Percentiles rank a stretch among this genome's conserved stretches.
phyloP scores from a whole-genome alignment of 30 jellyfish, hydroid and myxozoan species.

The Phacellophora camtschatica region DNA sequence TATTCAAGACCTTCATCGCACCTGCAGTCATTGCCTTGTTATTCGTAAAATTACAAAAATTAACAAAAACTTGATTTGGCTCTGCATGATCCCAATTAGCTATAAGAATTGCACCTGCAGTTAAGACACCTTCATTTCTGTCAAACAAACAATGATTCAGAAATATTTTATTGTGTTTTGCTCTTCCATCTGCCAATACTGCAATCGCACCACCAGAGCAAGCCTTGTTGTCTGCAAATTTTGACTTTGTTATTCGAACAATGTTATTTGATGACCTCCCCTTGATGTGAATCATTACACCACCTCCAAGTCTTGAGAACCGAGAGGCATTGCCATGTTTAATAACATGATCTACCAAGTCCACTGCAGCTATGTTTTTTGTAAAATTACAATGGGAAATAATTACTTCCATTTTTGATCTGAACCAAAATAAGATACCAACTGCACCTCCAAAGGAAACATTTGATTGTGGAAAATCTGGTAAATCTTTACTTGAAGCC shows the following conservation, averaged over 20 bases:
- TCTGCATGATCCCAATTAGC: constrained; percentile 48
- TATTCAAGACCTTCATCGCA: constrained; percentile 57
- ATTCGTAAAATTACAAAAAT: not conserved
- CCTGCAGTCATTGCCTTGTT: constrained; percentile 81
- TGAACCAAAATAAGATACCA: constrained; percentile 36
- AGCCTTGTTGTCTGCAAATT: constrained; percentile 53
- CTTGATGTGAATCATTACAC: constrained; percentile 45
- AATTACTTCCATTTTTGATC: not conserved
- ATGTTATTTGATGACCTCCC: not conserved
- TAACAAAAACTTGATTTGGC: constrained; percentile 7
- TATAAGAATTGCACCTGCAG: constrained; percentile 77
- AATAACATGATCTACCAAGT: not conserved
- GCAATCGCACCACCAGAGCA: constrained; percentile 84
- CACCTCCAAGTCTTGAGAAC: constrained; percentile 87
- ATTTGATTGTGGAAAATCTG: constrained; percentile 61
- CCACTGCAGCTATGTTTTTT: constrained; percentile 37
- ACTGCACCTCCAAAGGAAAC: constrained; percentile 83
- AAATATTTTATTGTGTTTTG: constrained; percentile 20
- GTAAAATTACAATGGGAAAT: constrained; percentile 19
- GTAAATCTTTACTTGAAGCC: not conserved
- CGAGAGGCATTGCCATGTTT: constrained; percentile 13
- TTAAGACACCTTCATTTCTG: constrained; percentile 24
- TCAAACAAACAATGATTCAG: constrained; percentile 4
- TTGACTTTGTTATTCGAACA: constrained; percentile 2
- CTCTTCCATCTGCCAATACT: constrained; percentile 33